A percentile compares a stretch with the other conserved stretches of the same genome.
Evolutionary conservation across 2,113 vertebrate species (phyloP).

Genomic region (Phoxinus phoxinus): DNA sequence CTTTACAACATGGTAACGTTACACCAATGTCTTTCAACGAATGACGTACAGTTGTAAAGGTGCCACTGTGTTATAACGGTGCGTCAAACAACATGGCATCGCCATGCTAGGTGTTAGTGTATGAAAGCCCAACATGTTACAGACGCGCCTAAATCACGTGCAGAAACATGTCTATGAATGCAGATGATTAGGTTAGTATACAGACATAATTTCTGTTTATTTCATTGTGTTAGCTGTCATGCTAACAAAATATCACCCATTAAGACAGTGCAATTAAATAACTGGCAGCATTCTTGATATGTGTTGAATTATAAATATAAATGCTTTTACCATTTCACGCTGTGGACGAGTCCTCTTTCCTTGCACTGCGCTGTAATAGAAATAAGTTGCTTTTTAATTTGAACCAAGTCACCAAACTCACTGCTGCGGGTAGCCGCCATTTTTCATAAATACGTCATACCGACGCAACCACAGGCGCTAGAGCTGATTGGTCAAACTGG

Average conservation of each 20-base stretch:
- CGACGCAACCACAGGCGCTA: background rate
- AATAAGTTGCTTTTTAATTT: constrained; percentile 92
- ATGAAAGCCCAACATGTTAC: no score
- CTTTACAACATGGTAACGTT: background rate
- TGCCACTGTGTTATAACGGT: background rate
- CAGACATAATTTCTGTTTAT: background rate
- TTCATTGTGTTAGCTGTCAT: background rate
- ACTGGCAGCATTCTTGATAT: background rate
- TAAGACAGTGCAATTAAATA: background rate
- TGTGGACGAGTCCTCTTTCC: constrained; percentile 92
- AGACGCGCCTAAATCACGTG: no score
- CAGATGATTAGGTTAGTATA: background rate
- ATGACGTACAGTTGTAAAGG: background rate
- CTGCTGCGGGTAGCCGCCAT: constrained; percentile 76
- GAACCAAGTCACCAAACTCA: constrained; percentile 86
- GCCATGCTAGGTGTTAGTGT: background rate
- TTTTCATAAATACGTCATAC: constrained; percentile 66
- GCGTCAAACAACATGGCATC: background rate
- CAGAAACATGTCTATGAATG: background rate
- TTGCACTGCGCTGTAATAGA: constrained; percentile 88
- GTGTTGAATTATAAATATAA: background rate
- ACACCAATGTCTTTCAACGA: background rate
- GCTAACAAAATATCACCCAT: background rate
- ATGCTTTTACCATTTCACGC: constrained; percentile 89
- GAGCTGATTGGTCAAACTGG: background rate